phyloP scores from a whole-genome alignment of 2,888 invertebrate species.

The Ypsolopha sequella region DNA sequence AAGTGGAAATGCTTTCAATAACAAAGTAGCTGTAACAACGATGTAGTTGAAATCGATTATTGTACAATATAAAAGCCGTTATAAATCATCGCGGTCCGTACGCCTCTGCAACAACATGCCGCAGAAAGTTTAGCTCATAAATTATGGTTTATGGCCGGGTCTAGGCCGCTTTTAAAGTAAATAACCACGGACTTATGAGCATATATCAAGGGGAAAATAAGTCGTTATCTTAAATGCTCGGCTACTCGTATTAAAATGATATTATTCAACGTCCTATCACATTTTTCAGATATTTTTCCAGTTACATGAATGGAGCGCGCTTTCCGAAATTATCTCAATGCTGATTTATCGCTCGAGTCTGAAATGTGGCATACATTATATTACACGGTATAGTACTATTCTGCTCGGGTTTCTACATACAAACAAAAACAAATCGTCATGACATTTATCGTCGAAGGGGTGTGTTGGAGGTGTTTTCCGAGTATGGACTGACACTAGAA shows the following conservation, averaged over 20 bases:
- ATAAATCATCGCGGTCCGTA: conserved; percentile 33
- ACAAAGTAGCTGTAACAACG: background rate
- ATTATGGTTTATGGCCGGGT: conserved; percentile 31
- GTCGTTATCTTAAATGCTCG: conserved; percentile 1
- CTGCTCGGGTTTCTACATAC: too few relatives aligned
- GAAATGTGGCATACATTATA: too few relatives aligned
- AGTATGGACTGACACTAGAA: too few relatives aligned
- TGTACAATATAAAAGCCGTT: conserved; percentile 16
- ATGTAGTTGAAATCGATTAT: conserved; percentile 1
- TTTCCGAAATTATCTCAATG: too few relatives aligned
- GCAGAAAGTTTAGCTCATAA: conserved; percentile 38
- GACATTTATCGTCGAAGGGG: too few relatives aligned
- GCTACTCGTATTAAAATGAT: background rate
- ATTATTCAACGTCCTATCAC: background rate
- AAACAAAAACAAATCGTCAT: too few relatives aligned
- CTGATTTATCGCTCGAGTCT: too few relatives aligned
- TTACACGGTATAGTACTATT: too few relatives aligned
- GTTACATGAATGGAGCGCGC: too few relatives aligned
- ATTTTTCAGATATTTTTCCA: too few relatives aligned
- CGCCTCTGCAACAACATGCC: conserved; percentile 16
- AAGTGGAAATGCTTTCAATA: background rate
- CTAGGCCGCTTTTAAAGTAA: conserved; percentile 26
- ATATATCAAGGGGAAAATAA: conserved; percentile 1
- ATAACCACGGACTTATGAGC: conserved; percentile 14
- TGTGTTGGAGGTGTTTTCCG: too few relatives aligned